These are phyloP conservation scores for Takifugu bimaculatus DNA, from an alignment of 2,113 vertebrate genomes.

Conservation along the genomic window DNA sequence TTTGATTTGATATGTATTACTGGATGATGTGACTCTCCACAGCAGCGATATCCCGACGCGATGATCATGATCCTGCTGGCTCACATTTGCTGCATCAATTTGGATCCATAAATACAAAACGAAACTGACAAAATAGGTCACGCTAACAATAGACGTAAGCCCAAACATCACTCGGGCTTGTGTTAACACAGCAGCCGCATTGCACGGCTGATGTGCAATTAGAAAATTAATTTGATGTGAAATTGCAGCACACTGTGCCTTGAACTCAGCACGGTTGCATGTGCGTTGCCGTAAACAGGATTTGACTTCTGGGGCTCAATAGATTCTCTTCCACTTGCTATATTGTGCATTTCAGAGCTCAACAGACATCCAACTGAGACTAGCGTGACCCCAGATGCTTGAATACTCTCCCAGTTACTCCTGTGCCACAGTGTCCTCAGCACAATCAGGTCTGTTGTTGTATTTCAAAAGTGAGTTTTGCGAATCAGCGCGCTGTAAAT, in stretches of 20 bases:
- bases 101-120: not conserved
- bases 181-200: slow-evolving; percentile 18
- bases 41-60: not conserved
- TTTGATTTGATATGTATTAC: not conserved
- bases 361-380: slow-evolving; percentile 32
- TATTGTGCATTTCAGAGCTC: slow-evolving; percentile 1
- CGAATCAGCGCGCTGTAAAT: slow-evolving; percentile 11
- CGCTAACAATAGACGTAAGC: slow-evolving; percentile 38
- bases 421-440: not conserved
- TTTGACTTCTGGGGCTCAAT: slow-evolving; percentile 17
- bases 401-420: too few relatives aligned
- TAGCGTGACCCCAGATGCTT: slow-evolving; percentile 8
- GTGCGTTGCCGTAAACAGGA: not conserved
- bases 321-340: slow-evolving; percentile 23
- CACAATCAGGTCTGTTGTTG: slow-evolving; percentile 12
- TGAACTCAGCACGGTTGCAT: not conserved
- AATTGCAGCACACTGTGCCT: not conserved
- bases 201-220: not conserved
- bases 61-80: not conserved
- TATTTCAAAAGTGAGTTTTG: slow-evolving; percentile 9
- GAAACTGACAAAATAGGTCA: slow-evolving; percentile 33
- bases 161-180: slow-evolving; percentile 14
- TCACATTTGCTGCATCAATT: slow-evolving; percentile 3
- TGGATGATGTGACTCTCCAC: not conserved
- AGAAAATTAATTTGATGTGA: slow-evolving; percentile 1